Evolutionary conservation across 2,113 vertebrate genomes (phyloP), one percentile per base, ranked within the genome.

Genomic region (Scopus umbretta): DNA sequence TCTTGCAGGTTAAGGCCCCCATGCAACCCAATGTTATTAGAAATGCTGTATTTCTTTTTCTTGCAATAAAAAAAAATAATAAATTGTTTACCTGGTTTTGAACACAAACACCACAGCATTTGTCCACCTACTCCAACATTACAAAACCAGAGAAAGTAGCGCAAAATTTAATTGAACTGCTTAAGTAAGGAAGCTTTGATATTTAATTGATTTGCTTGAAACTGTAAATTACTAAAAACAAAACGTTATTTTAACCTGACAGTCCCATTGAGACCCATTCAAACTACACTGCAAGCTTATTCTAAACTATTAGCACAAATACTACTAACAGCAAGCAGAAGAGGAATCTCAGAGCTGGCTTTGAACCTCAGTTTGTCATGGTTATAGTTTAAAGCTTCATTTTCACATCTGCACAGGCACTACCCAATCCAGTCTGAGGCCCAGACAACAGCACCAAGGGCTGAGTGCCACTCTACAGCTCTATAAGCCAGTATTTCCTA

Each of bases 191-290:
- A 93, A 88, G 73, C 27, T 79, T 74, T 95, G 61, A 82, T 67
- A 91, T 76, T 86, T 89, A 92, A 96, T 81, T 82, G 19, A 86
- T 92, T 76, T 65, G 10, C 71, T 73, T 86, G 30, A 88, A 93
- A 93, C 6, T 36, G 36, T 76, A 58, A 85, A 73, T 36, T 70
- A 32, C 27, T 47, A 86, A 83, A 96, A 82, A 2, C 36, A 93
- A 79, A 90, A 72, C 10, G 75, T 9, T 53, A 49, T 36, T 88
- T 86, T 94, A 96, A 88, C 30, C 38, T 63, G 55, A 50, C 78
- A 83, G 45, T 58, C 30, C 66, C 58, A 53, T 1, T 73, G 63
- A 93, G 71, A 86, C 58, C 53, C 85, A 8, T 89, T 70, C 72
- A 89, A 13, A 56, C 36, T 34, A 10, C 9, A 80, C 26, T 80